Percentiles rank a stretch among this genome's conserved stretches.
These are phyloP conservation scores for Phaethornis superciliosus DNA, from an alignment of 2,113 vertebrate genomes.

Conservation along the genomic window DNA sequence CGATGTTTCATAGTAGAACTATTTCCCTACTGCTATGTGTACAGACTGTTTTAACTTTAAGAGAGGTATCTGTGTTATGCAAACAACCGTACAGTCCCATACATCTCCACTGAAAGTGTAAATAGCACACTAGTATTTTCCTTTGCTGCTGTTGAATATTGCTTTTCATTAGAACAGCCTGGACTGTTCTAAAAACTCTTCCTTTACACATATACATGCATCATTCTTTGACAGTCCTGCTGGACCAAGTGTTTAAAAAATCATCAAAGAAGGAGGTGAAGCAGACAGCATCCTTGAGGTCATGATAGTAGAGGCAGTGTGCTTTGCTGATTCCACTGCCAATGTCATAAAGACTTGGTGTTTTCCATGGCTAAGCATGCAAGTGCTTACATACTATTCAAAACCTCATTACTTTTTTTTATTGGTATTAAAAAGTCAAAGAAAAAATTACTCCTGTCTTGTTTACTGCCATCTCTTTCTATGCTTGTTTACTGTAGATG, in stretches of 20 bases:
- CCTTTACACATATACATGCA: neutral
- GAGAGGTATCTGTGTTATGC: neutral
- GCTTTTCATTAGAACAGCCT: neutral
- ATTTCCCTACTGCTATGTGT: neutral
- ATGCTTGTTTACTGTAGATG: slow-evolving; percentile 1
- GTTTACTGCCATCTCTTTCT: neutral
- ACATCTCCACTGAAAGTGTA: neutral
- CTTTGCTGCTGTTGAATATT: neutral
- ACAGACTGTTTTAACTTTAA: neutral
- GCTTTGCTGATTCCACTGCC: neutral
- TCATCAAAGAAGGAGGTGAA: neutral
- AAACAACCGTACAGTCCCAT: neutral
- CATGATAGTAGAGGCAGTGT: neutral
- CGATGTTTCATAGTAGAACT: neutral
- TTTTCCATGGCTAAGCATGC: neutral
- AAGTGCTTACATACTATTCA: neutral
- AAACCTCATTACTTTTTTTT: slow-evolving; percentile 21
- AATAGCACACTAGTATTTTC: neutral
- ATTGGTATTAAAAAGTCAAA: slow-evolving; percentile 15
- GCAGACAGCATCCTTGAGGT: neutral
- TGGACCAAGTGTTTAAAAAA: neutral
- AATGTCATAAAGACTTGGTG: neutral
- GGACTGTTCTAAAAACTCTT: neutral
- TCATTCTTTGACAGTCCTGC: neutral
- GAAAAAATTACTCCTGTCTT: slow-evolving; percentile 25